Percentiles rank a stretch among this genome's conserved stretches.
Evolutionary conservation across 1,140 invertebrate species (phyloP).

Genomic region (Bombus ignitus): DNA sequence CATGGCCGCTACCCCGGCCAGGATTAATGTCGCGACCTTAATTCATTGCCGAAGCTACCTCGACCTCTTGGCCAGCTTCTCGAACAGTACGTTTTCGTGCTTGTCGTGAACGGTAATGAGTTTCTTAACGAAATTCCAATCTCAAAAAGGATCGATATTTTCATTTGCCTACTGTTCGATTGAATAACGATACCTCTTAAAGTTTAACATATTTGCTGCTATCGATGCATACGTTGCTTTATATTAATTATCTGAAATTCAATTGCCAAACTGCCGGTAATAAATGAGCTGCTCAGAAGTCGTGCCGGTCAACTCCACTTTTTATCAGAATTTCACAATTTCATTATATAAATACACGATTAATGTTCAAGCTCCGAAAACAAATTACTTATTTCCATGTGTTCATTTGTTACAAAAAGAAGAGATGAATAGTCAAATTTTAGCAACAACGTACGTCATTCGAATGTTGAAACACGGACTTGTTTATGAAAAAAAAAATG

Average conservation of each 20-base stretch:
- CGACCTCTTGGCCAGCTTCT: slow-evolving; percentile 18
- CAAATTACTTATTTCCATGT: no score
- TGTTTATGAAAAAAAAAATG: not conserved
- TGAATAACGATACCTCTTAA: not conserved
- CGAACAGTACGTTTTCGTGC: not conserved
- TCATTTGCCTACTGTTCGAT: not conserved
- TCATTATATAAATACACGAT: no score
- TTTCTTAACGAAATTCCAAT: not conserved
- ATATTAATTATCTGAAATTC: no score
- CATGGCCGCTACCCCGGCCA: slow-evolving; percentile 39
- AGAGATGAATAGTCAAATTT: no score
- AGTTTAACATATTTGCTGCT: not conserved
- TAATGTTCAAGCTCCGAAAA: no score
- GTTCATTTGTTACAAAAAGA: no score
- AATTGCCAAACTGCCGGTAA: no score
- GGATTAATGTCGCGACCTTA: slow-evolving; percentile 50
- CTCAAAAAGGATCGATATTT: not conserved
- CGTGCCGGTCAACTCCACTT: no score
- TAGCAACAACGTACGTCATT: no score
- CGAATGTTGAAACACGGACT: no score
- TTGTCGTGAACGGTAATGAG: not conserved
- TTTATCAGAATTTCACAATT: no score
- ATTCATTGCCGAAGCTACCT: slow-evolving; percentile 35
- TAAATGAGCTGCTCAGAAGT: no score
- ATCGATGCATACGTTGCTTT: not conserved